Percentiles rank a stretch among this genome's conserved stretches.
phyloP scores from a whole-genome alignment of 2,888 invertebrate species.

The Gymnocheta viridis region DNA sequence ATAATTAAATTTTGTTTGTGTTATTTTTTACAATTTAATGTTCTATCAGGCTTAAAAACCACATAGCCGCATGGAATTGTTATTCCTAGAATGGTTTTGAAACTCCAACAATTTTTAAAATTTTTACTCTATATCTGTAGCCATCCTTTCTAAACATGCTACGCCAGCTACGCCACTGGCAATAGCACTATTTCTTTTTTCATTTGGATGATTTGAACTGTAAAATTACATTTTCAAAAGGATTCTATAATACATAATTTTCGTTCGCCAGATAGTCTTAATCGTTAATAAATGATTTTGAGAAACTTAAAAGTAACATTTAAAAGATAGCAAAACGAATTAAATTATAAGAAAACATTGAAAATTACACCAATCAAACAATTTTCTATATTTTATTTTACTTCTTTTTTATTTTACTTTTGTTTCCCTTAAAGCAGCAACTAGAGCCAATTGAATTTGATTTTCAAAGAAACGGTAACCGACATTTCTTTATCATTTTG shows the following conservation, averaged over 20 bases:
- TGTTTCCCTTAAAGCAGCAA: slow-evolving; percentile 19
- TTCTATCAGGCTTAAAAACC: no score
- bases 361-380: slow-evolving; percentile 31
- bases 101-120: no score
- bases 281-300: neutral
- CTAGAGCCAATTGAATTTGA: slow-evolving; percentile 57
- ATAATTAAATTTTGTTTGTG: no score
- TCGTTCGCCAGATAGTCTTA: neutral
- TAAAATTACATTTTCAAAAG: slow-evolving; percentile 4
- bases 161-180: no score
- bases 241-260: neutral
- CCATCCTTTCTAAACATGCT: no score
- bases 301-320: neutral
- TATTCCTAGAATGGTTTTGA: no score
- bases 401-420: neutral
- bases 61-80: no score
- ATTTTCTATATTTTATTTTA: no score
- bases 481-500: slow-evolving; percentile 54
- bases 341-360: slow-evolving; percentile 66
- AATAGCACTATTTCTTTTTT: no score
- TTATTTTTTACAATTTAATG: no score
- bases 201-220: neutral
- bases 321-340: slow-evolving; percentile 40
- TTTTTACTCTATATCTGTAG: no score
- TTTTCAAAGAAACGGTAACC: slow-evolving; percentile 45